Evolutionary conservation across 64 coral and sea anemone species (phyloP), one percentile per base, ranked within the genome.

Genomic region (Pocillopora verrucosa): DNA sequence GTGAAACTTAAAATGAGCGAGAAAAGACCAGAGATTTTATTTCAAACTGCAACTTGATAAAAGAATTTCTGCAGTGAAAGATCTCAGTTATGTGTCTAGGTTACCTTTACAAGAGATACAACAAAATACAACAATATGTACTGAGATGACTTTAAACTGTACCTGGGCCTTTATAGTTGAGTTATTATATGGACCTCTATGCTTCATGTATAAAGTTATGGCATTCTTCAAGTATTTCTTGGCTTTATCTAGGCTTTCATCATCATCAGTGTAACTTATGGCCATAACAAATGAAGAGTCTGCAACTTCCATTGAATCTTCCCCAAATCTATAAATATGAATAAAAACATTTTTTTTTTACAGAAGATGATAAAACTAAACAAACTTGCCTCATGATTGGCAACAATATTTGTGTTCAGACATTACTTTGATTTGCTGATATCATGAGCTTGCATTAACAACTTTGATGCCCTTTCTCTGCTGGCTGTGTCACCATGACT

Each of bases 141-240:
- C 3, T 51, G 7, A 51, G 41, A 51, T 51, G 41, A 51, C 41
- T 51, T 51, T 51, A 51, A 10, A 37, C 24, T 24, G 36, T 83
- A 96, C 94, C 94, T 96, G 94, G 37, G 94, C 90, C 64, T 96
- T 92, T 12, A 96, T 59, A 74, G 94, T 96, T 34, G 83, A 89
- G 56, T 87, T 87, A 6, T 88, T 62, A 63, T 96, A 96, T 45
- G 94, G 90, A 26, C 94, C 94, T n/a, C 59, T 75, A 59, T 84
- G 76, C 36, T 88, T 78, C 77, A 89, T 92, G 67, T 92, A 92
- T 34, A 89, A 89, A 22, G 84, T 91, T 26, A 89, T 92, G 57
- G 79, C 88, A 63, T 87, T 74, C 22, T 92, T 76, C 26, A 96
- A 65, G 76, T 89, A 89, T 58, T 79, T 76, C 57, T 92, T 92